A percentile compares a stretch with the other conserved stretches of the same genome.
phyloP scores from a whole-genome alignment of 1,140 invertebrate genomes.

The Holotrichia oblita region DNA sequence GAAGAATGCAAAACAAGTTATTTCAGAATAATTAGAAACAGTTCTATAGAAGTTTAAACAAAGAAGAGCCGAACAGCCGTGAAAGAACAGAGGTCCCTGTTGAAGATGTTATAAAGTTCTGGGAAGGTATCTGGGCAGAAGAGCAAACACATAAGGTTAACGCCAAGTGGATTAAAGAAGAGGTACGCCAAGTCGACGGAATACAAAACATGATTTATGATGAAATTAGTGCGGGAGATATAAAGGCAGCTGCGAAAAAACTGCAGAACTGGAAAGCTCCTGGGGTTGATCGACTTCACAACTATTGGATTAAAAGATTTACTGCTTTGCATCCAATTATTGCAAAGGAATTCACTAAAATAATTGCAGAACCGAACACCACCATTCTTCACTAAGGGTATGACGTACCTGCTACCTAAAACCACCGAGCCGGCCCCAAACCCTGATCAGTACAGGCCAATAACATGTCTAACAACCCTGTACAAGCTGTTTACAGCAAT shows the following conservation, averaged over 20 bases:
- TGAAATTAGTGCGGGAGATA: too few species aligned
- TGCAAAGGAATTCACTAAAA: background rate
- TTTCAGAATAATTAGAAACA: background rate
- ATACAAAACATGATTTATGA: too few species aligned
- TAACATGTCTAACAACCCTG: constrained; percentile 41
- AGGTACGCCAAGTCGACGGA: background rate
- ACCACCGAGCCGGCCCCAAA: background rate
- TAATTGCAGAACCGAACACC: constrained; percentile 5
- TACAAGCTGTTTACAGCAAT: constrained; percentile 42
- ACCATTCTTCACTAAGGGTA: constrained; percentile 18
- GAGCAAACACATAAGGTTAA: background rate
- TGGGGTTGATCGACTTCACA: too few species aligned
- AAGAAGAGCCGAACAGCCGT: background rate
- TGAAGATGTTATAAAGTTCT: background rate
- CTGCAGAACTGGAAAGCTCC: too few species aligned
- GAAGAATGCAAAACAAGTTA: background rate
- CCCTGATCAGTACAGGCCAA: constrained; percentile 7
- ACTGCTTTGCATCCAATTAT: too few species aligned
- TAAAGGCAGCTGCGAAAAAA: too few species aligned
- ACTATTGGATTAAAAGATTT: too few species aligned
- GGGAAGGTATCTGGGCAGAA: background rate
- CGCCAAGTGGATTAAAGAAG: background rate
- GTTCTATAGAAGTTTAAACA: constrained; percentile 19
- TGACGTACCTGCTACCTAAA: constrained; percentile 3
- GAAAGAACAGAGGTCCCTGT: background rate